phyloP scores from a whole-genome alignment of 2,888 invertebrate species.

The Congeria kusceri region DNA sequence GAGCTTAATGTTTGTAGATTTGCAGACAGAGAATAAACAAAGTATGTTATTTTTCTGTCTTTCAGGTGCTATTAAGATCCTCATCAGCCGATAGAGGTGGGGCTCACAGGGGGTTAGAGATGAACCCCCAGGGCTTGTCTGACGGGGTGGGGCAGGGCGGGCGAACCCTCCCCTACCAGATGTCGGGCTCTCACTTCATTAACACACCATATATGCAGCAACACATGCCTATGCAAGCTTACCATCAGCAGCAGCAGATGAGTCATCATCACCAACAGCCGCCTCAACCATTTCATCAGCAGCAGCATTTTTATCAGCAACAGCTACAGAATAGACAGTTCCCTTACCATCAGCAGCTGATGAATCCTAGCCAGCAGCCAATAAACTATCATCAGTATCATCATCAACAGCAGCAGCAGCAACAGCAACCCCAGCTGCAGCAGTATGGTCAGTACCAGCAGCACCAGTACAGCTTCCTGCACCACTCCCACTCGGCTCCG shows the following conservation, averaged over 20 bases:
- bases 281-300: conserved; percentile 22
- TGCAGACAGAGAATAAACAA: too few species aligned
- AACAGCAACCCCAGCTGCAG: conserved; percentile 32
- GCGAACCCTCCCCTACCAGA: conserved; percentile 49
- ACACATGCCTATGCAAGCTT: conserved; percentile 58
- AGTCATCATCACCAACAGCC: conserved; percentile 31
- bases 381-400: not conserved
- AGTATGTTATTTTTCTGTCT: not conserved
- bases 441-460: conserved; percentile 35
- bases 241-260: conserved; percentile 52
- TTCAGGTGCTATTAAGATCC: conserved; percentile 60
- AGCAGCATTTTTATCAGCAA: conserved; percentile 17
- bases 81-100: conserved; percentile 46
- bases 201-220: conserved; percentile 66
- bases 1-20: too few species aligned
- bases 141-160: conserved; percentile 41
- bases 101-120: conserved; percentile 38
- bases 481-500: conserved; percentile 61
- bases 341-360: conserved; percentile 32
- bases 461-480: conserved; percentile 48
- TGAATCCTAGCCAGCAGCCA: conserved; percentile 27
- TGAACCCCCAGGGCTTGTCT: conserved; percentile 50
- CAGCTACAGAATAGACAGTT: conserved; percentile 24
- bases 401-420: conserved; percentile 35
- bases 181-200: conserved; percentile 56